phyloP scores from a whole-genome alignment of 1,140 invertebrate genomes.

The Microplitis mediator region DNA sequence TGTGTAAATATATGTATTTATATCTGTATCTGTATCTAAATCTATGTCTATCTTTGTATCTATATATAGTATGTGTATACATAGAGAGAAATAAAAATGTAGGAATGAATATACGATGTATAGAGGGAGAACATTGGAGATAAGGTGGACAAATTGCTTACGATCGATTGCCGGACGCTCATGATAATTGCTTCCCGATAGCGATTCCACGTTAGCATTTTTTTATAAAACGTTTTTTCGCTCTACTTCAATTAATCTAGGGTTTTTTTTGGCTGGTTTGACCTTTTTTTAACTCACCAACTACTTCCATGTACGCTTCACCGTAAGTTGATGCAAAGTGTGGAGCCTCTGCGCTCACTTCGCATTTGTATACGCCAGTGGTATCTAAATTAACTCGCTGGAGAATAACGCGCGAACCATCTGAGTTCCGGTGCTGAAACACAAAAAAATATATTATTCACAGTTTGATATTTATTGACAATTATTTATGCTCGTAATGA shows the following conservation, averaged over 20 bases:
- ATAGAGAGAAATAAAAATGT: no score
- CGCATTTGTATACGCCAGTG: constrained; percentile 75
- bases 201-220: neutral
- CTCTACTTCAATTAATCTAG: neutral
- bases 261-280: neutral
- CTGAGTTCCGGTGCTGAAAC: constrained; percentile 65
- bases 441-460: constrained; percentile 15
- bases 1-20: neutral
- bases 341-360: constrained; percentile 78
- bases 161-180: constrained; percentile 13
- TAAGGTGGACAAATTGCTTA: constrained; percentile 25
- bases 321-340: constrained; percentile 72
- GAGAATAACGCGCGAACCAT: constrained; percentile 68
- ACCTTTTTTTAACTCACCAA: constrained; percentile 67
- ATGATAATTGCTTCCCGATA: constrained; percentile 23
- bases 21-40: neutral
- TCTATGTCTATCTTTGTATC: no score
- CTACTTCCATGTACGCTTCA: constrained; percentile 73
- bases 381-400: constrained; percentile 69
- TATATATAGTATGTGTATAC: no score
- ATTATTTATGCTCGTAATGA: no score
- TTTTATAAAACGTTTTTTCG: neutral
- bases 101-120: constrained; percentile 17
- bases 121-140: constrained; percentile 6
- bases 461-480: neutral